Base-by-base conservation (phyloP, 2,888 invertebrate species). In the Trisateles emortualis region DNA sequence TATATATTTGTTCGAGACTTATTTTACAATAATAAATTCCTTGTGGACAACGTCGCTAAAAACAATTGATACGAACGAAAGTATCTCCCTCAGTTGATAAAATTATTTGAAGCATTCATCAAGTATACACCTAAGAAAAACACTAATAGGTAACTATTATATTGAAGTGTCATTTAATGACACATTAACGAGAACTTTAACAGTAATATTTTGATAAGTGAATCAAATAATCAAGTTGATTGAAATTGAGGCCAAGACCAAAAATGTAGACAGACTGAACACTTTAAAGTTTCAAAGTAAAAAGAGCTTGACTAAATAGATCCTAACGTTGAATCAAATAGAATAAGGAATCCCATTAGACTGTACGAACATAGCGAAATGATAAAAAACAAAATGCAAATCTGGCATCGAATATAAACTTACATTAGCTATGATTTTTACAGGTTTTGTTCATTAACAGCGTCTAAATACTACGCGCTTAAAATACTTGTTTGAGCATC, bases 381-480 rank as follows among this genome's bases (percentile, higher is more conserved):
- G 52, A 62, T 57, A 59, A 71, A 60, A 56, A 75, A 74, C 68
- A 69, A 85, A 90, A 90, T 90, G 89, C 90, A 89, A 82, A 74
- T 75, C 90, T 89, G 91, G 89, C 82, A 70, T 81, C 79, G 78
- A 78, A 85, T 78, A 71, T 79, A 80, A 77, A 55, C 81, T 83
- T 84, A 83, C 64, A 72, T 76, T 80, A 84, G 68, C 70, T 76
- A 26, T 26, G 9, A 22, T 75, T 80, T 72, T 67, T 69, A 74
- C 59, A 71, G 63, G 72, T 62, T 65, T 80, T 75, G 59, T 61
- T 76, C 80, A 80, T 81, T 68, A 86, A 84, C 87, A 86, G 89
- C 88, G 81, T 86, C 88, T 90, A 88, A 80, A 68, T 76, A 86
- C 90, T 91, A 92, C 86, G 81, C 81, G 87, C 90, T 92, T 92